A percentile compares a stretch with the other conserved stretches of the same genome.
These are phyloP conservation scores for Eledona agricola DNA, from an alignment of 2,888 invertebrate species.

Conservation along the genomic window DNA sequence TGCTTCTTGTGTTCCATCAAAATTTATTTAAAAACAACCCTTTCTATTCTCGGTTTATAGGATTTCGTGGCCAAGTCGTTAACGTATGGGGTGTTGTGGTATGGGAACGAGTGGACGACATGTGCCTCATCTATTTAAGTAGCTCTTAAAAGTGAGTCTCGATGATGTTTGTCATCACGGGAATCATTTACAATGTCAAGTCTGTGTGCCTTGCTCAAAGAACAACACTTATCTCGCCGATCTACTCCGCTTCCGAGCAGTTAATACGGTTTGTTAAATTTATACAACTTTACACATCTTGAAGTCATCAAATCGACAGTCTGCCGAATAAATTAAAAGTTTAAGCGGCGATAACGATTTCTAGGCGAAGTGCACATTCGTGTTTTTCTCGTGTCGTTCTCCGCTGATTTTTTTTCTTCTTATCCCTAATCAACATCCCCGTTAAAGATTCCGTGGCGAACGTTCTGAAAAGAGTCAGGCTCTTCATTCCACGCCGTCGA, in stretches of 20 bases:
- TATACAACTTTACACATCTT: constrained; percentile 18
- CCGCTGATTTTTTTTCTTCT: too few relatives aligned
- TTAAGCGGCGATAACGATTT: constrained; percentile 15
- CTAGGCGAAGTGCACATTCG: constrained; percentile 48
- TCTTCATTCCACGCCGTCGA: constrained; percentile 39
- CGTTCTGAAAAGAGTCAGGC: constrained; percentile 21
- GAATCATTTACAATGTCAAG: constrained; percentile 34
- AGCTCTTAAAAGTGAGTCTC: constrained; percentile 31
- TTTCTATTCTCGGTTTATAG: too few relatives aligned
- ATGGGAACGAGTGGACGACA: constrained; percentile 15
- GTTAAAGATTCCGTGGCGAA: constrained; percentile 33
- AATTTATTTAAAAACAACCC: too few relatives aligned
- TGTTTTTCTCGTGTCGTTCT: constrained; percentile 43
- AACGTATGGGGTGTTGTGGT: too few relatives aligned
- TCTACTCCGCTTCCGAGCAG: constrained; percentile 18
- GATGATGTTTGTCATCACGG: constrained; percentile 33
- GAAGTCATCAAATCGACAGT: constrained; percentile 6
- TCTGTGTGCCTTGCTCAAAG: constrained; percentile 20
- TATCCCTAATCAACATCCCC: constrained; percentile 43
- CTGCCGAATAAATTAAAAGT: constrained; percentile 15
- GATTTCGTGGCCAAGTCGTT: too few relatives aligned
- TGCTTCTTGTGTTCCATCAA: too few relatives aligned
- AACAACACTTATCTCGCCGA: constrained; percentile 20
- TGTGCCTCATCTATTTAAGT: constrained; percentile 30
- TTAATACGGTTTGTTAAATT: constrained; percentile 28